Evolutionary conservation across 2,113 vertebrate species (phyloP), one percentile per base, ranked within the genome.

Genomic region (Cyanoderma ruficeps): DNA sequence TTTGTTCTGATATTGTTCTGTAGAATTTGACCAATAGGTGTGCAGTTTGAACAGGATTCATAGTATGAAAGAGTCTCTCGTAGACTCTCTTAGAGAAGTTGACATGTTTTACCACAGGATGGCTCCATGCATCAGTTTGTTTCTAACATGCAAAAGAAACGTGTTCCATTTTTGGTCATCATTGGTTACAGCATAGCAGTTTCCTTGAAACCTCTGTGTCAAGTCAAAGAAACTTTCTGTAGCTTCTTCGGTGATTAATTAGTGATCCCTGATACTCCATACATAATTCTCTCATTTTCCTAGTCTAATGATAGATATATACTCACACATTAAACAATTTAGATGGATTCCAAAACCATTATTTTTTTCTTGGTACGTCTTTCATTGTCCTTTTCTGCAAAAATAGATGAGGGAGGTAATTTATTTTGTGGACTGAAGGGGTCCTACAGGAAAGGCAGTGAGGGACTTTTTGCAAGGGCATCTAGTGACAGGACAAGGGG

Each of bases 91-190:
- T 52, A 1, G 70, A 83, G 85, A 57, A 76, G 42, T 95, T 93
- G 16, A 57, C 49, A 5, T 35, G 19, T 88, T 74, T 78, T 61
- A 47, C 96, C 96, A 96, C 95, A 83, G 75, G 93, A 91, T 96
- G 96, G 94, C 94, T 90, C 96, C 59, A 35, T 67, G 67, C 67
- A 30, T 90, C 95, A 82, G 0, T 90, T 74, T 50, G 27, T 44
- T 91, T 64, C 63, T 53, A 55, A 23, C 9, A 8, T 11, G 18
- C 2, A 2, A 39, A 69, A 42, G 28, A 69, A 52, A 27, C 28
- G 7, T 56, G 35, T 56, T 89, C 28, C 27, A 3, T 25, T 56
- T 30, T n/a, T 57, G 55, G 25, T 71, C 13, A 30, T 24, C 56
- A 59, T 3, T 24, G 21, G 21, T 75, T 61, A 15, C 7, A 65